phyloP scores from a whole-genome alignment of 2,888 invertebrate genomes.

The Conchocele bisecta region DNA sequence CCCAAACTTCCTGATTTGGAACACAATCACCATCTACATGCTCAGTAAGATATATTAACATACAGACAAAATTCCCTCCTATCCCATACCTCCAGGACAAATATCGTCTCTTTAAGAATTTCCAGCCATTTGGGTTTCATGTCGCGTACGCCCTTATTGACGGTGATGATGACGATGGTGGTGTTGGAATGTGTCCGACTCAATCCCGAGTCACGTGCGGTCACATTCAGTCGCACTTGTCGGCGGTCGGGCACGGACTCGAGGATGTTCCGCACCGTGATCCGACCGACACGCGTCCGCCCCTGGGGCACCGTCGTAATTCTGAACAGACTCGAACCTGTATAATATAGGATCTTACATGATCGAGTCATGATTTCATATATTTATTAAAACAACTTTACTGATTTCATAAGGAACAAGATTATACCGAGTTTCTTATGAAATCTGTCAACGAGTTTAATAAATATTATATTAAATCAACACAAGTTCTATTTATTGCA shows the following conservation, averaged over 20 bases:
- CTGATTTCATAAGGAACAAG: no score
- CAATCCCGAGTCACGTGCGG: slow-evolving; percentile 63
- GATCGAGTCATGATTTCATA: no score
- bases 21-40: not conserved
- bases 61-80: not conserved
- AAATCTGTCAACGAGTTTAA: no score
- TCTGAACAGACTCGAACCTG: no score
- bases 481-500: no score
- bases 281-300: no score
- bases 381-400: no score
- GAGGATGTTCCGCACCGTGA: slow-evolving; percentile 27
- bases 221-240: slow-evolving; percentile 32
- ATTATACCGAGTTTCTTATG: no score
- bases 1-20: no score
- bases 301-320: no score
- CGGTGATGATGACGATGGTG: slow-evolving; percentile 82
- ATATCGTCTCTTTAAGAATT: slow-evolving; percentile 2
- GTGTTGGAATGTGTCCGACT: slow-evolving; percentile 56
- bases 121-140: slow-evolving; percentile 58
- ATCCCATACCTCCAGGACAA: slow-evolving; percentile 40
- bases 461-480: no score
- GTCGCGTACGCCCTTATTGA: slow-evolving; percentile 81
- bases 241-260: slow-evolving; percentile 31
- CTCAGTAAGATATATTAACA: not conserved
- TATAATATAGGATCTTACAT: no score